phyloP scores from a whole-genome alignment of 2,797 vertebrate species.

The Lagodon rhomboides region DNA sequence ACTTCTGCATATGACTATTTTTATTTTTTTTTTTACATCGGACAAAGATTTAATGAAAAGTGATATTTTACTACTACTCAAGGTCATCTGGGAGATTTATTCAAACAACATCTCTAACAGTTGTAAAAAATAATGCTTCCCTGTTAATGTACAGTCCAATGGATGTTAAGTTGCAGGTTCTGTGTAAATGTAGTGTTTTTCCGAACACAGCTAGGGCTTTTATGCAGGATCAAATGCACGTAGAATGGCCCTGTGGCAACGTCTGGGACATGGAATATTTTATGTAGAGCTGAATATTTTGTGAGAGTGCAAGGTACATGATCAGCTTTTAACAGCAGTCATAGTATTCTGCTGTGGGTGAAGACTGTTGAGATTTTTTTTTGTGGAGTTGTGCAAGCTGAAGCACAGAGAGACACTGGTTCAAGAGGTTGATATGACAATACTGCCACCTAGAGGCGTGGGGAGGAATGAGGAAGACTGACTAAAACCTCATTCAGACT shows the following conservation, averaged over 20 bases:
- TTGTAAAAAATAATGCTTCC: neutral
- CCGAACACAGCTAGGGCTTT: slow-evolving; percentile 17
- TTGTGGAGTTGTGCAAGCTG: slow-evolving; percentile 29
- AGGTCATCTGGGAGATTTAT: neutral
- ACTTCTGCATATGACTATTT: neutral
- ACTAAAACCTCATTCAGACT: slow-evolving; percentile 78
- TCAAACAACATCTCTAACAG: neutral
- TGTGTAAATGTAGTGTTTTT: slow-evolving; percentile 15
- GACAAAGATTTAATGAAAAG: neutral
- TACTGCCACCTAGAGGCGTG: slow-evolving; percentile 84
- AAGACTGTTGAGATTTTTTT: slow-evolving; percentile 33
- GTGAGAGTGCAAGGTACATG: slow-evolving; percentile 29
- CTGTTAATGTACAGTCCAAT: neutral
- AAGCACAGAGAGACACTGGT: neutral
- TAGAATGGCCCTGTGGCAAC: slow-evolving; percentile 4
- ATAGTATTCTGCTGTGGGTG: slow-evolving; percentile 21
- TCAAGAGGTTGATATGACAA: slow-evolving; percentile 77
- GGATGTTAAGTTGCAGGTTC: slow-evolving; percentile 8
- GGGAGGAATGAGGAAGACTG: slow-evolving; percentile 60
- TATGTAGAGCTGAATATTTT: slow-evolving; percentile 10
- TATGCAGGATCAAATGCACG: slow-evolving; percentile 22
- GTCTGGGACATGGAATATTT: slow-evolving; percentile 37
- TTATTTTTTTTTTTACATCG: neutral
- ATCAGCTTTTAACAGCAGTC: slow-evolving; percentile 32
- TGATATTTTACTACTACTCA: neutral